Evolutionary conservation across 2,888 invertebrate species (phyloP), one percentile per base, ranked within the genome.

Genomic region (Trachelus iudaicus): DNA sequence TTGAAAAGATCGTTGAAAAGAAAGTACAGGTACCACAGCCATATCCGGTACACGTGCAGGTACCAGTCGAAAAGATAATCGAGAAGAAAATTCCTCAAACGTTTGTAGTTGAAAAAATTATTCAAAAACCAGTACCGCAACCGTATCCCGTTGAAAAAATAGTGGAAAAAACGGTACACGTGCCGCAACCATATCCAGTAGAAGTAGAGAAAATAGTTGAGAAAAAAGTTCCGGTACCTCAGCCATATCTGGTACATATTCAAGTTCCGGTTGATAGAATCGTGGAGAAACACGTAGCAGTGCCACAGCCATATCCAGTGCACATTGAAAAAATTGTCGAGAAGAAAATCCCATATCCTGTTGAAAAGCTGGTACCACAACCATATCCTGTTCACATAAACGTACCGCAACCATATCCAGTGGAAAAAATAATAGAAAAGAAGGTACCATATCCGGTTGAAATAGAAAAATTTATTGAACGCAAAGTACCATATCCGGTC

Each of bases 221-320:
- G 76, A 92, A 89, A 81, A 92, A 92, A 77, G 91, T 94, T 0
- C 93, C 88, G 91, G 82, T 90, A 30, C 84, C 83, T 13, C 84
- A 85, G 74, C 91, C 92, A 0, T 90, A 92, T 81, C 89, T 93
- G 0, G 93, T 77, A 15, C 77, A 77, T 1, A 77, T 85, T 11
- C 84, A 82, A 1, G 80, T 94, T 1, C 93, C 92, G 0, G 92
- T 93, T 1, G 92, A 93, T 80, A 94, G 93, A 77, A 92, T 95
- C 56, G 93, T 95, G 0, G 94, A 95, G 81, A 94, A 94, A 83
- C 93, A 94, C 1, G 92, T 94, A 79, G 94, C 94, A 0, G 93
- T 94, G 80, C 94, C 94, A 11, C 93, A 94, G 11, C 93, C 93
- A 0, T 92, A 85, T 79, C 82, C 90, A 73, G 77, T 91, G 75